These are phyloP conservation scores for Epinotia nisella DNA, from an alignment of 2,888 invertebrate species.

Conservation along the genomic window DNA sequence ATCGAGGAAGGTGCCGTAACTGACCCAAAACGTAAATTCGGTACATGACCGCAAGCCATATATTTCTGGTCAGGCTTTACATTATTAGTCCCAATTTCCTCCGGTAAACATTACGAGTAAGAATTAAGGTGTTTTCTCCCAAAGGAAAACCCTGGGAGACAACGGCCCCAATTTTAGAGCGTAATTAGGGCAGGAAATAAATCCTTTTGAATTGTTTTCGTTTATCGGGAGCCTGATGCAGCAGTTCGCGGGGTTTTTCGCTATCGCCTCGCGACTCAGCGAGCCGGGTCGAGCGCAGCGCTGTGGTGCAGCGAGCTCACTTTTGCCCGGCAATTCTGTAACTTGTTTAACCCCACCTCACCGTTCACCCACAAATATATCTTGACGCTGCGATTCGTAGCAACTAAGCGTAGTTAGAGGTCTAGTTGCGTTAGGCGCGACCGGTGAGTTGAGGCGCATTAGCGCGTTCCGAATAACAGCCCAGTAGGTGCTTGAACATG, in stretches of 20 bases:
- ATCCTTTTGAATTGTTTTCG: constrained; percentile 43
- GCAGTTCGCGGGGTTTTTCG: constrained; percentile 30
- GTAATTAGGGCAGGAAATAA: constrained; percentile 39
- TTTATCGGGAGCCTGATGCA: constrained; percentile 40
- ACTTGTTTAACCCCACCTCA: too few relatives aligned
- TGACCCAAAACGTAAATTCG: too few relatives aligned
- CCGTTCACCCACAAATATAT: too few relatives aligned
- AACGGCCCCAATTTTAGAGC: constrained; percentile 1
- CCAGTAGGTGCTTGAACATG: too few relatives aligned
- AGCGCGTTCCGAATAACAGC: too few relatives aligned
- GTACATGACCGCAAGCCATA: background rate
- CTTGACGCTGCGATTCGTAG: too few relatives aligned
- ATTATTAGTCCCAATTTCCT: background rate
- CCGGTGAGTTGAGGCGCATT: too few relatives aligned
- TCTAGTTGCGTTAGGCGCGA: too few relatives aligned
- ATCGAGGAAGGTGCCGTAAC: too few relatives aligned
- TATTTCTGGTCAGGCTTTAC: constrained; percentile 4
- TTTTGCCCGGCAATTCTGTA: too few relatives aligned
- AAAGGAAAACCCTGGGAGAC: background rate
- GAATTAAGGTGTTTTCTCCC: constrained; percentile 7
- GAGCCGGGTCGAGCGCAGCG: constrained; percentile 8
- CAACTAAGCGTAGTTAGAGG: too few relatives aligned
- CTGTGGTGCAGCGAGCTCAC: background rate
- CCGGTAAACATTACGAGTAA: constrained; percentile 1
- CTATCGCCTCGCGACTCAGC: constrained; percentile 38